A percentile compares a stretch with the other conserved stretches of the same genome.
Evolutionary conservation across 2,797 vertebrate species (phyloP).

Genomic region (Selene dorsalis): DNA sequence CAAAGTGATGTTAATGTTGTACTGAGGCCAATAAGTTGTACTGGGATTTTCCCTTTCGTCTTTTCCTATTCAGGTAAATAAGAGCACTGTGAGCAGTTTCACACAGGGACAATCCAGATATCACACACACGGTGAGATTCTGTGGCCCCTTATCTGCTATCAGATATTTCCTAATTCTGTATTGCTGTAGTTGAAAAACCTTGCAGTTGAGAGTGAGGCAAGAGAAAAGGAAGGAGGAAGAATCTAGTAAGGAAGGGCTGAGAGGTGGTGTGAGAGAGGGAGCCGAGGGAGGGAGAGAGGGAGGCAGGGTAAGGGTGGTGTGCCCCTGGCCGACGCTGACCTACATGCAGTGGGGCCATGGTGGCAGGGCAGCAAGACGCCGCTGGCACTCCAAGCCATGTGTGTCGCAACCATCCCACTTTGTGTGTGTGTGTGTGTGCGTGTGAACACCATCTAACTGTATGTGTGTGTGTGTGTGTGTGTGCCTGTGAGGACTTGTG

Average conservation of each 20-base stretch:
- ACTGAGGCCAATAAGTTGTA: not conserved
- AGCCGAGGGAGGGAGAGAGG: not conserved
- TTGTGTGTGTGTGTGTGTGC: slow-evolving; percentile 32
- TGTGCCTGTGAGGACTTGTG: slow-evolving; percentile 15
- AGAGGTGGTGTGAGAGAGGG: not conserved
- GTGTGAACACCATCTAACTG: slow-evolving; percentile 40
- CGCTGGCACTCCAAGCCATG: slow-evolving; percentile 59
- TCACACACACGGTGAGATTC: not conserved
- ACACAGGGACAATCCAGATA: not conserved
- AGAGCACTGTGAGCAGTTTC: not conserved
- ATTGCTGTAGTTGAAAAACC: not conserved
- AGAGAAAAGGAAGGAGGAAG: not conserved
- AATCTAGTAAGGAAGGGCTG: not conserved
- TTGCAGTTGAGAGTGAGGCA: not conserved
- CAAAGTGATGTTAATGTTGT: not conserved
- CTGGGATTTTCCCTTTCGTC: not conserved
- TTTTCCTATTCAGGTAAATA: not conserved
- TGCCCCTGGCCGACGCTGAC: slow-evolving; percentile 69
- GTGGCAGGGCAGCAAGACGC: slow-evolving; percentile 68
- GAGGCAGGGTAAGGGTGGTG: slow-evolving; percentile 34
- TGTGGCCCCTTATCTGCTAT: not conserved
- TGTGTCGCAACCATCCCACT: slow-evolving; percentile 59
- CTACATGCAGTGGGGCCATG: slow-evolving; percentile 77
- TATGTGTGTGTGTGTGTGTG: slow-evolving; percentile 39
- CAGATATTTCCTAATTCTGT: not conserved